These are phyloP conservation scores for Triplophysa yarkandensis DNA, from an alignment of 2,797 vertebrate species.

Conservation along the genomic window DNA sequence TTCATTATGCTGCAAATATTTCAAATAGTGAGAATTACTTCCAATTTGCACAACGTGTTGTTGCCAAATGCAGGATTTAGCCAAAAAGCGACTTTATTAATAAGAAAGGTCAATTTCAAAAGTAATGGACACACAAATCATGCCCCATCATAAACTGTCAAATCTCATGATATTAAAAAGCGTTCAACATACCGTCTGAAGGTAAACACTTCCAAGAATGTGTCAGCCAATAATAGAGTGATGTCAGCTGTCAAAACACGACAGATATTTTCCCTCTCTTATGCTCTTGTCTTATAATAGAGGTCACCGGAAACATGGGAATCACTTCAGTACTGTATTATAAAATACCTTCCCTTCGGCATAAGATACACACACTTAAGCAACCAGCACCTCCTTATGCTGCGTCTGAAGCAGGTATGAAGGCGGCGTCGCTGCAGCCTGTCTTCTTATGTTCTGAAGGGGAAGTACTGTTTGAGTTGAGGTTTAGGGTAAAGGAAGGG, in stretches of 20 bases:
- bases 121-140: background rate
- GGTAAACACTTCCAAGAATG: background rate
- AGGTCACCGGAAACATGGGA: background rate
- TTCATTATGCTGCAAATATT: background rate
- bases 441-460: slow-evolving; percentile 5
- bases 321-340: background rate
- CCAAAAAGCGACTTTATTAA: background rate
- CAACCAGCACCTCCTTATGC: slow-evolving; percentile 56
- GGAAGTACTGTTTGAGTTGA: slow-evolving; percentile 42
- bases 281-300: slow-evolving; percentile 1
- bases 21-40: background rate
- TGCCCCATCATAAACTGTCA: background rate
- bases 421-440: slow-evolving; percentile 57
- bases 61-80: background rate
- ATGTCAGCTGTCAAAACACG: slow-evolving; percentile 14
- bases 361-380: slow-evolving; percentile 60
- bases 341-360: slow-evolving; percentile 5
- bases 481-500: slow-evolving; percentile 64
- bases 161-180: slow-evolving; percentile 19
- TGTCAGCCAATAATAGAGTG: background rate
- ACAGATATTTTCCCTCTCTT: background rate
- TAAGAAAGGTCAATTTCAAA: background rate
- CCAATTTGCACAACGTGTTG: background rate
- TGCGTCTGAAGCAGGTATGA: slow-evolving; percentile 64
- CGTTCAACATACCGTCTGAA: slow-evolving; percentile 4